Base-by-base conservation (phyloP, 1,140 invertebrate species). In the Trissolcus basalis region DNA sequence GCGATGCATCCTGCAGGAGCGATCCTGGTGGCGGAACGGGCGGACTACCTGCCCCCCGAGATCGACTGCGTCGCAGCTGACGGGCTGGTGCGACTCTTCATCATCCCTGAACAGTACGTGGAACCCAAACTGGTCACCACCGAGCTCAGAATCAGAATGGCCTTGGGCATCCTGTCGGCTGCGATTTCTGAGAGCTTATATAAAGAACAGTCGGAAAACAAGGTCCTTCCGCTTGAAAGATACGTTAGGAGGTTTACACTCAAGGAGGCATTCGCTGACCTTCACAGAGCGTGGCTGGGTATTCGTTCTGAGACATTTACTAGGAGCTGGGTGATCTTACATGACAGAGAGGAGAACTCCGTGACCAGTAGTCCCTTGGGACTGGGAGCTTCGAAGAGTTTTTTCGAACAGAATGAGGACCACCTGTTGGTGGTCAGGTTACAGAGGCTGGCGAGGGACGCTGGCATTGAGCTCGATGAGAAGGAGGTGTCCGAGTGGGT, bases 241-340 rank as follows among this genome's bases (percentile, higher is more conserved):
- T 87, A 83, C 36, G 56, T 90, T 8, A 79, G 60, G 8, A 78
- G 72, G 12, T 90, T 89, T 61, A 88, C 86, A 0, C 64, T 91
- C 27, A 90, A 89, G 54, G 89, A 90, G 43, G 89, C 89, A 0
- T 90, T 91, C 43, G 87, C 87, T 4, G 82, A 90, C 27, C 75
- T 91, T 0, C 89, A 91, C 70, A 78, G 85, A 15, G 87, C 89
- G 0, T 90, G 90, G 89, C 69, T 90, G 7, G 83, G 78, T 32
- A 80, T 90, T 7, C 78, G 89, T 0, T 85, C 89, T 0, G 87
- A 88, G 12, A 89, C 88, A 0, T 90, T 90, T 45, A 74, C 75
- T 10, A 79, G 85, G 6, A 86, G 88, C 36, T 89, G 87, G 88
- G 78, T 80, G 0, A 49, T 81, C 0, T 51, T 84, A 1, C 78